Evolutionary conservation across 2,797 vertebrate species (phyloP), one percentile per base, ranked within the genome.

Genomic region (Argentina silus): DNA sequence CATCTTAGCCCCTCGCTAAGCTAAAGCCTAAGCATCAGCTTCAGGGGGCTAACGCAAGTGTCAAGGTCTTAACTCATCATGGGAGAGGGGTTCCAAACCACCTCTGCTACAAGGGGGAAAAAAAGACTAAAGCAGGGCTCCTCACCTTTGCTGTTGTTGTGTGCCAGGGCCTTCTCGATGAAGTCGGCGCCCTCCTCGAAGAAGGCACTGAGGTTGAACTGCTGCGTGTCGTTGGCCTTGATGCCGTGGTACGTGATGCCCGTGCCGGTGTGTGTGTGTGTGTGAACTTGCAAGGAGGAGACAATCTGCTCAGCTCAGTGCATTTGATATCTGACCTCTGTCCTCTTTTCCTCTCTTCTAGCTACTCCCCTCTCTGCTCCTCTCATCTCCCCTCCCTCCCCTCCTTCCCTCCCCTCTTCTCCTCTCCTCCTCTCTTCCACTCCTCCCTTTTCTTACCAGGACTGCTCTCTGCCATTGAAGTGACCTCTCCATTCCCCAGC

Each of bases 231-330:
- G 0, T 98, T 98, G 80, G 96, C 98, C 88, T 93, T 95, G 88
- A 99, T 96, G 74, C 98, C 98, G 62, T 96, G 94, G 92, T 99
- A 99, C 64, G 85, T 92, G 92, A 99, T 97, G 85, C 95, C 95
- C 0, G 96, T 95, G 84, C 96, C 97, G 66, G 95, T 85, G 76
- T 99, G 99, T 15, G 91, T 91, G 4, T 88, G 96, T 76, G 98
- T 99, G 92, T 99, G 98, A 85, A 99, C 98, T 0, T 99, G 98
- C 98, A 99, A 99, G 90, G 99, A 99, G 69, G 97, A 98, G 84
- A 75, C 72, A 74, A 84, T 74, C 63, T 14, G 27, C 79, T 87
- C 84, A 11, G 83, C 81, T 84, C 77, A 90, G 62, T 83, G 85
- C 80, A n/a, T 81, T 67, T 83, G 80, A 86, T 91, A 90, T 73